These are phyloP conservation scores for Arion vulgaris DNA, from an alignment of 1,140 invertebrate genomes.

Conservation along the genomic window DNA sequence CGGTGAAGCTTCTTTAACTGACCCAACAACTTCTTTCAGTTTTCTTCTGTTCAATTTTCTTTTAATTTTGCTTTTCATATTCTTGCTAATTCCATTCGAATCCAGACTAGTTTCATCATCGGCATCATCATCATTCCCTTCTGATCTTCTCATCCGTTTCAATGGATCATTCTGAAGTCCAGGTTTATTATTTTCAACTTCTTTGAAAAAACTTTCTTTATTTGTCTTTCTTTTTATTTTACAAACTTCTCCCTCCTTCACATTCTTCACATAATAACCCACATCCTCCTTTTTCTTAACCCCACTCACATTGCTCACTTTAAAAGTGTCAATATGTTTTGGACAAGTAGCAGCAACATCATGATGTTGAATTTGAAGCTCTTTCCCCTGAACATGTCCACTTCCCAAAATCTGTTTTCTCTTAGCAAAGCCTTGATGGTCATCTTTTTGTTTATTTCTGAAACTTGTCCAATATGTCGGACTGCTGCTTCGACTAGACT, in stretches of 20 bases:
- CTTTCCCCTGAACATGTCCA: neutral
- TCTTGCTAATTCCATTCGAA: neutral
- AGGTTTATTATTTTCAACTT: neutral
- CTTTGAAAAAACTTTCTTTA: neutral
- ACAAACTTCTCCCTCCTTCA: neutral
- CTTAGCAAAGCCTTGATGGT: neutral
- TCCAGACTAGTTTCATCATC: neutral
- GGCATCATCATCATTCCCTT: too few species aligned
- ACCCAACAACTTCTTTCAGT: neutral
- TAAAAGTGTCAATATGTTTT: neutral
- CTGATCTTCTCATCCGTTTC: neutral
- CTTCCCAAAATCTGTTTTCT: neutral
- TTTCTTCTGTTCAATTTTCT: neutral
- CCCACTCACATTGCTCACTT: neutral
- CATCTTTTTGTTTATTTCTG: neutral
- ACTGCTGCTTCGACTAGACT: neutral
- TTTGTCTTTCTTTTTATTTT: neutral
- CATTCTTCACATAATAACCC: neutral
- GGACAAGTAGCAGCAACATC: neutral
- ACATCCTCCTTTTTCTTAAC: neutral
- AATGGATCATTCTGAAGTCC: neutral
- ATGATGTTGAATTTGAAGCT: neutral
- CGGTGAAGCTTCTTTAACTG: neutral
- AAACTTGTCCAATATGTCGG: neutral
- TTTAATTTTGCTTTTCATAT: neutral